Percentiles rank a stretch among this genome's conserved stretches.
Conservation (phyloP, 2,888 invertebrate species). For the Spialia ferax region DNA sequence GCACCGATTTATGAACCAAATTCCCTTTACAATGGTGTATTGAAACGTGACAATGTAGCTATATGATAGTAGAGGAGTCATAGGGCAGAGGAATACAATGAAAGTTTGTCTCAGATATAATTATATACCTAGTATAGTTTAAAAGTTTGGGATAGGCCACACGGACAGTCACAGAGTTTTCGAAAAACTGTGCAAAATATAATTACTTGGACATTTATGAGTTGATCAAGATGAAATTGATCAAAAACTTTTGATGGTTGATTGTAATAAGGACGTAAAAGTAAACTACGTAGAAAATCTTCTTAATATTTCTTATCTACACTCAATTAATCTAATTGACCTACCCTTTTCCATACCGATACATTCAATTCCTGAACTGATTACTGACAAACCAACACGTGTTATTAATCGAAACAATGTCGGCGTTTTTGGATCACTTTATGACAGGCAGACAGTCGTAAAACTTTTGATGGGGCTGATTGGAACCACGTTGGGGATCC, state of each 20-base stretch:
- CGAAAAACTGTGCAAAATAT: too few relatives aligned
- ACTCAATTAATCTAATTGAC: background rate
- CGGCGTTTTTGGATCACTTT: constrained; percentile 71
- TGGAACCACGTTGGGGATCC: constrained; percentile 77
- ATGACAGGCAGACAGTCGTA: constrained; percentile 79
- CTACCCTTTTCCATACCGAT: background rate
- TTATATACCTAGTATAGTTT: too few relatives aligned
- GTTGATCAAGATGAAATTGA: too few relatives aligned
- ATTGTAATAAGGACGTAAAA: too few relatives aligned
- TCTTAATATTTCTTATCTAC: background rate
- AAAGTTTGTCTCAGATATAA: too few relatives aligned
- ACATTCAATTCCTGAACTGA: constrained; percentile 12
- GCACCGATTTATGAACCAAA: constrained; percentile 19
- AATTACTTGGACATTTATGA: too few relatives aligned
- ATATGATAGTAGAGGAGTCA: background rate
- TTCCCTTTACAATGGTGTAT: constrained; percentile 10
- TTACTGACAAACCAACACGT: constrained; percentile 61
- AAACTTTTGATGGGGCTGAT: constrained; percentile 74
- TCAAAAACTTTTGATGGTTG: too few relatives aligned
- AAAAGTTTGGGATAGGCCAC: too few relatives aligned
- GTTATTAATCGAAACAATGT: constrained; percentile 75
- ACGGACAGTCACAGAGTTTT: too few relatives aligned
- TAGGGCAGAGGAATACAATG: too few relatives aligned
- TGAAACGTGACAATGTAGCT: background rate
- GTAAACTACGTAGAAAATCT: background rate